Evolutionary conservation across 2,113 vertebrate species (phyloP), one percentile per base, ranked within the genome.

Genomic region (Craseonycteris thonglongyai): DNA sequence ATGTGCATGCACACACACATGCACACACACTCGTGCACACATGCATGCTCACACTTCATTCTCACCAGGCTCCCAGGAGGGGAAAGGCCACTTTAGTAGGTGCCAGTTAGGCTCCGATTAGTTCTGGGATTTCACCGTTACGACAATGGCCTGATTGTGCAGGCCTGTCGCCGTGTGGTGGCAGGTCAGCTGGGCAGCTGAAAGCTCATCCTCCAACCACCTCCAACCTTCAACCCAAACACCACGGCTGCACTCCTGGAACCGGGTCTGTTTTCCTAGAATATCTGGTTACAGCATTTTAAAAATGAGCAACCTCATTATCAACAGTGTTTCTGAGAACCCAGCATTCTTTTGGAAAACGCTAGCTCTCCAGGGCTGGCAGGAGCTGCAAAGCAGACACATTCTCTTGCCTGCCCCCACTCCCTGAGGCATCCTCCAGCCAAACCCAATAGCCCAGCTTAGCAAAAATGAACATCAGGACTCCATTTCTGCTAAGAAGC

Each of bases 311-410:
- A 92, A 69, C 38, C 93, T 97, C 88, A 97, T 96, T 97, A 96
- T 97, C 96, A 94, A 63, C 78, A 90, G 91, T 96, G 93, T 97
- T 97, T 94, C 94, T 96, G 96, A 97, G 95, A 95, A 91, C 28
- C 89, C 74, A 90, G 84, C 89, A 94, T 94, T 94, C 83, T 93
- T 97, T 87, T 90, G 30, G 90, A 97, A 96, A 96, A 94, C 90
- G 87, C 90, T 80, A 92, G 90, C 66, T 94, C 71, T 96, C 80
- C 49, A 90, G 87, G 68, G 51, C 87, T 91, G 71, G 93, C 87
- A 59, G 59, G 74, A 83, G 80, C 87, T 88, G 56, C 75, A 42
- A 58, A 71, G 63, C 79, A 95, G 83, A 93, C 78, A 79, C 93
- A 78, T 96, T 96, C 89, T 86, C 87, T 15, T 0, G 12, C 66